These are phyloP conservation scores for Pasiphila rectangulata DNA, from an alignment of 2,888 invertebrate genomes.

Conservation along the genomic window DNA sequence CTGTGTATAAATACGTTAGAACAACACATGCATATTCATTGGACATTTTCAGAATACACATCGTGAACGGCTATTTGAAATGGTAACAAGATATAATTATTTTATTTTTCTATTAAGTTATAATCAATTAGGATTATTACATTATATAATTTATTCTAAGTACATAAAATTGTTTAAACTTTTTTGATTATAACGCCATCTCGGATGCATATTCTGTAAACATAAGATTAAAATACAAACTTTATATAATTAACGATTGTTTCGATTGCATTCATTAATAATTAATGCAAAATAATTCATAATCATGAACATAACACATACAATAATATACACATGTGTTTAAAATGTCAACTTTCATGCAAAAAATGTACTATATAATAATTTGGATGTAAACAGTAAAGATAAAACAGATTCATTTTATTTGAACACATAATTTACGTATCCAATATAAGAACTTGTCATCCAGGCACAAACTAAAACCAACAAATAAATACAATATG, in stretches of 20 bases:
- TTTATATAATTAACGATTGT: slow-evolving; percentile 28
- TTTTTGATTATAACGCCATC: slow-evolving; percentile 4
- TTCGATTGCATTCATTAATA: slow-evolving; percentile 16
- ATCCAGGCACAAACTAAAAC: slow-evolving; percentile 32
- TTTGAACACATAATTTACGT: slow-evolving; percentile 69
- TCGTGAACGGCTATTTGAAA: slow-evolving; percentile 7
- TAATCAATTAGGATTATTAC: neutral
- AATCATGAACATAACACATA: slow-evolving; percentile 28
- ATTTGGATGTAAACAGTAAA: slow-evolving; percentile 54
- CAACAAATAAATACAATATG: slow-evolving; percentile 24
- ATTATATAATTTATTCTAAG: neutral
- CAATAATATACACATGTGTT: slow-evolving; percentile 45
- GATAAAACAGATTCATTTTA: slow-evolving; percentile 53
- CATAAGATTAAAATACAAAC: slow-evolving; percentile 16
- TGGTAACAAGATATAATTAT: slow-evolving; percentile 18
- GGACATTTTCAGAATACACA: slow-evolving; percentile 16
- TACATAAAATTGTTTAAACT: slow-evolving; percentile 4
- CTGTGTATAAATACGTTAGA: slow-evolving; percentile 11
- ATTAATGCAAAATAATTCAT: slow-evolving; percentile 23
- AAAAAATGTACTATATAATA: slow-evolving; percentile 43
- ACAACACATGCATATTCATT: slow-evolving; percentile 18
- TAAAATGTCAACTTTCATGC: slow-evolving; percentile 52
- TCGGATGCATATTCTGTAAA: slow-evolving; percentile 16
- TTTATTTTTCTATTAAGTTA: slow-evolving; percentile 7
- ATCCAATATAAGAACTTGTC: slow-evolving; percentile 47